Base-by-base conservation (phyloP, 2,797 vertebrate genomes). In the Mareca penelope region DNA sequence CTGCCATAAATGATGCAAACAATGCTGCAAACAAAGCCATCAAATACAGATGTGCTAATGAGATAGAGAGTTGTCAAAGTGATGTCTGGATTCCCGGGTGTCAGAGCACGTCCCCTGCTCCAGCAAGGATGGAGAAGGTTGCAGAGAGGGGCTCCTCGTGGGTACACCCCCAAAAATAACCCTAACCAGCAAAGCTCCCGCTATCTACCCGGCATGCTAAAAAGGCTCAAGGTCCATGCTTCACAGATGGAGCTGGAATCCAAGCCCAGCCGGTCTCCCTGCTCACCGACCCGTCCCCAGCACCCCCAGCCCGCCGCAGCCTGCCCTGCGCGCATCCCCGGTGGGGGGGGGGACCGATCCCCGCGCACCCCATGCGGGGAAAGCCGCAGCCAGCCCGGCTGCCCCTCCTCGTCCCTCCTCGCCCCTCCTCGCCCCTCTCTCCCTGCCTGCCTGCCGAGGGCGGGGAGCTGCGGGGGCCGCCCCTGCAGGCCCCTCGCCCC, bases 81-180 rank as follows among this genome's bases (percentile, higher is more conserved):
- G 76, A 31, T 21, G 21, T 12, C 46, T 56, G 21, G 7, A 4
- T n/a, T 52, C 31, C 31, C 11, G 1, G 48, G 13, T 29, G 21
- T 16, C 23, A 8, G 31, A 12, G 3, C 3, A n/a, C 4, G 3
- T 3, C 0, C 5, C 15, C 2, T 29, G n/a, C 35, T 42, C 46
- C 35, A 50, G 46, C 48, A 73, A 6, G 37, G 79, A n/a, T 0
- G 1, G n/a, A 33, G 40, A 86, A n/a, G 7, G 9, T 19, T 16
- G 55, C 4, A n/a, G 26, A 67, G 24, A 48, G 35, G 31, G 42
- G 6, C 2, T 63, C 29, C 29, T 57, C 29, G 5, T 21, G 2
- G 39, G 10, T 4, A 3, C 1, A 26, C 4, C 31, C 29, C 53
- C 26, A 35, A n/a, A 46, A 42, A 37, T 24, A 60, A 24, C 12